Conservation (phyloP, 2,888 invertebrate species). For the Pseudococcus jackbeardsleyi region DNA sequence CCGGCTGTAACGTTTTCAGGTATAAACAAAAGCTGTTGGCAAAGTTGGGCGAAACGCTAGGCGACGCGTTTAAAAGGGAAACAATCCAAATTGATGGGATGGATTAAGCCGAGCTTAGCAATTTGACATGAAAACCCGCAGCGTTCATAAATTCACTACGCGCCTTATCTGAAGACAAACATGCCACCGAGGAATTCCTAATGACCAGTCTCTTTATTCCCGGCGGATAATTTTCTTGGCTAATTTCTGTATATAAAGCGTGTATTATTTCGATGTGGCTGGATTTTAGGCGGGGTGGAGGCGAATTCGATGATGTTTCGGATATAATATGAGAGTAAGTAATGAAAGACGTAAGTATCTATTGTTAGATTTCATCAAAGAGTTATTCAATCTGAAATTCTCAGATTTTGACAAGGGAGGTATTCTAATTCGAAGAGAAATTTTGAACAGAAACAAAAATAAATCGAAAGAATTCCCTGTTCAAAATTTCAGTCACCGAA, state of each 20-base stretch:
- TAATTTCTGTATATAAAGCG: neutral
- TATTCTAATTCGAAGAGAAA: too few species aligned
- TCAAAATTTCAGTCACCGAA: too few species aligned
- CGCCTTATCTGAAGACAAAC: slow-evolving; percentile 61
- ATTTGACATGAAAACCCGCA: slow-evolving; percentile 63
- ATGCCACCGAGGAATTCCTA: slow-evolving; percentile 54
- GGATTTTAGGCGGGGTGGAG: neutral
- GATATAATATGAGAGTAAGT: too few species aligned
- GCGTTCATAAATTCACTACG: slow-evolving; percentile 60
- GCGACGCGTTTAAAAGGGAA: slow-evolving; percentile 43
- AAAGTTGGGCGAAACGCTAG: neutral
- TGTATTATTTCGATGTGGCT: slow-evolving; percentile 13
- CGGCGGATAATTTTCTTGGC: slow-evolving; percentile 37
- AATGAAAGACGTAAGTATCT: too few species aligned
- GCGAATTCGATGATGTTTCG: too few species aligned
- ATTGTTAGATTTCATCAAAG: too few species aligned
- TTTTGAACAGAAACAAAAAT: too few species aligned
- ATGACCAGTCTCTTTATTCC: slow-evolving; percentile 54
- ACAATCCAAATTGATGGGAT: slow-evolving; percentile 62
- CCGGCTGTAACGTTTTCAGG: slow-evolving; percentile 35
- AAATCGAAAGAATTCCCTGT: too few species aligned
- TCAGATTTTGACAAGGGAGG: too few species aligned
- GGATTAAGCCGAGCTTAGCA: slow-evolving; percentile 59
- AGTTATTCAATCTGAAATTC: too few species aligned
- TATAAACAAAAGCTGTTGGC: slow-evolving; percentile 54